A percentile compares a stretch with the other conserved stretches of the same genome.
These are phyloP conservation scores for Struthidea cinerea DNA, from an alignment of 2,113 vertebrate species.

Conservation along the genomic window DNA sequence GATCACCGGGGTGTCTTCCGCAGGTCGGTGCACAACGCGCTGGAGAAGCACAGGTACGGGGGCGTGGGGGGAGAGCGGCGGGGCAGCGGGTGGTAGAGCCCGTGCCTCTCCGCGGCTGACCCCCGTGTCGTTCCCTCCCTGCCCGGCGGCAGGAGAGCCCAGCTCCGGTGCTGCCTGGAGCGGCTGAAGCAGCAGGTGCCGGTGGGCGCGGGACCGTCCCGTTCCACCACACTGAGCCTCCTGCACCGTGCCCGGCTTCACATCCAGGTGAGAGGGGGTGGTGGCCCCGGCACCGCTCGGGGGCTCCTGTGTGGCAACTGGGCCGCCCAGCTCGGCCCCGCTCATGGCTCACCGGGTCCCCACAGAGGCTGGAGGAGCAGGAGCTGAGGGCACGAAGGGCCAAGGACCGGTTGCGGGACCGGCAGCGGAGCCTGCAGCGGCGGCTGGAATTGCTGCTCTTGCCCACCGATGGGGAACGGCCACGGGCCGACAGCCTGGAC, in stretches of 20 bases:
- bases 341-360: neutral
- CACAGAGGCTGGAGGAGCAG: slow-evolving; percentile 88
- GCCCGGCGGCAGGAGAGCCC: slow-evolving; percentile 78
- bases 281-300: accelerated
- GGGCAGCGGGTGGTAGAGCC: neutral
- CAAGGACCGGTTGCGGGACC: slow-evolving; percentile 81
- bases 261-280: slow-evolving; percentile 78
- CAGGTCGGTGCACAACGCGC: slow-evolving; percentile 87
- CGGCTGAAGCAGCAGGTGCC: slow-evolving; percentile 92
- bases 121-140: neutral
- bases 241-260: slow-evolving; percentile 85
- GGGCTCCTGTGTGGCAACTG: accelerated
- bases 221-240: slow-evolving; percentile 87
- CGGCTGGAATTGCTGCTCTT: slow-evolving; percentile 80
- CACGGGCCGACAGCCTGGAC: slow-evolving; percentile 83
- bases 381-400: slow-evolving; percentile 77
- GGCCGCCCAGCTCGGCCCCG: accelerated
- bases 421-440: slow-evolving; percentile 79
- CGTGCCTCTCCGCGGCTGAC: neutral
- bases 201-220: slow-evolving; percentile 73
- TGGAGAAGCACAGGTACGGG: slow-evolving; percentile 86
- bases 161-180: slow-evolving; percentile 86
- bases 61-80: neutral
- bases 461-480: slow-evolving; percentile 59
- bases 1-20: neutral